Base-by-base conservation (phyloP, 2,888 invertebrate species). In the Lordiphosa fenestrarum region DNA sequence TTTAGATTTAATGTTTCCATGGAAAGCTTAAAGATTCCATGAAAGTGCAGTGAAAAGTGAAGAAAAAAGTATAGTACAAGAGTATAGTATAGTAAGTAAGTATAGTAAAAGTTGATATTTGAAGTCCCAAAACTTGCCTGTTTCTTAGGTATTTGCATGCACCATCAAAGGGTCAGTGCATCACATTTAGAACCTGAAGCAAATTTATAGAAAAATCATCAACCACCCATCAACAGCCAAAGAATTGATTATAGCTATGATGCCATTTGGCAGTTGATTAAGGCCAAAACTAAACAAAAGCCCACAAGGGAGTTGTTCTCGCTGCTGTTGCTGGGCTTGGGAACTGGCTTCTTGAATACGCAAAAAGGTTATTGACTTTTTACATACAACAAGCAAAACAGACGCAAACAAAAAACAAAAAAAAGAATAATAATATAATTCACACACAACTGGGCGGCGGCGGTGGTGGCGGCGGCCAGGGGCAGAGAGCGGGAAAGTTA, bases 351-450 rank as follows among this genome's bases (percentile, higher is more conserved):
- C 84, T 77, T 77, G 61, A 71, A 66, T 77, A 66, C 71, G 72
- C 63, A 65, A 75, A 63, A 75, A 78, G 77, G 77, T 78, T 78
- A 75, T 84, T 78, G 77, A 78, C 77, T 84, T 53, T 75, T 82
- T 78, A 81, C 78, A 77, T 78, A 81, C 78, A 77, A 65, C 69
- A 71, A 63, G 57, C 80, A 72, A 69, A 74, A 82, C 77, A 77
- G 84, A 77, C 75, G 61, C 71, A 60, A 78, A 80, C 73, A 78
- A 74, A 82, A 78, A 72, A 72, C 68, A 42, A 63, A 15, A 15
- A 15, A 15, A 15, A 15, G 15, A 15, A 15, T 15, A 15, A 58
- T 60, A 53, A 63, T 48, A 56, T 41, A 51, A 63, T 44, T 63
- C 41, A 63, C 53, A 55, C 25, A 12, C 25, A 35, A 38, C 25